Evolutionary conservation across 1,140 invertebrate species (phyloP).

Genomic region (Macrocentrus cingulum): DNA sequence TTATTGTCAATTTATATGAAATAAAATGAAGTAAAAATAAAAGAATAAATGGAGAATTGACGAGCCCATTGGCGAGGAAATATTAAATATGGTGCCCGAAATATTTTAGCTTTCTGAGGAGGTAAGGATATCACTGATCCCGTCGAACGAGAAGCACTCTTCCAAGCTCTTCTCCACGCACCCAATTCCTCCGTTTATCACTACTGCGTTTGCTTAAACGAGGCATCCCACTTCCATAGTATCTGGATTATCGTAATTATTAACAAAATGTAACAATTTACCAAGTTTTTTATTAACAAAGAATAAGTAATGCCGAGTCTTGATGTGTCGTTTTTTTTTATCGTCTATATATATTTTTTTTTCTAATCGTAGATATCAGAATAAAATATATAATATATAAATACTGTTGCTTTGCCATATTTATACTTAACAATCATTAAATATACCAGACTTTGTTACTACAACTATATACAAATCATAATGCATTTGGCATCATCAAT

Average conservation of each 20-base stretch:
- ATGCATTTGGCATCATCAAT: slow-evolving; percentile 7
- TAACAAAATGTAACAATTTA: slow-evolving; percentile 29
- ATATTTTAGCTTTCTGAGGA: slow-evolving; percentile 61
- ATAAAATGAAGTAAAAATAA: slow-evolving; percentile 1
- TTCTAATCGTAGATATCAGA: slow-evolving; percentile 19
- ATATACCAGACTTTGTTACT: too few relatives aligned
- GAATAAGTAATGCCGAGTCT: slow-evolving; percentile 20
- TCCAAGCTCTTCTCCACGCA: slow-evolving; percentile 51
- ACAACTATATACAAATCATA: slow-evolving; percentile 13
- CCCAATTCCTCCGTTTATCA: slow-evolving; percentile 50
- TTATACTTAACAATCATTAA: too few relatives aligned
- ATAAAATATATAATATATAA: not conserved
- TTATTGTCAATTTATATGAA: not conserved
- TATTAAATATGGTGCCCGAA: slow-evolving; percentile 56
- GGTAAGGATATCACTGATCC: slow-evolving; percentile 58
- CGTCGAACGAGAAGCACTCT: slow-evolving; percentile 50
- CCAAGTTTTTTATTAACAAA: slow-evolving; percentile 19
- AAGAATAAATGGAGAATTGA: slow-evolving; percentile 21
- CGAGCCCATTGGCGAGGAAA: slow-evolving; percentile 31
- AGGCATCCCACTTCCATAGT: slow-evolving; percentile 29
- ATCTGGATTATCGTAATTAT: slow-evolving; percentile 36
- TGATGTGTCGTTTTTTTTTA: slow-evolving; percentile 13
- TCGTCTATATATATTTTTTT: too few relatives aligned
- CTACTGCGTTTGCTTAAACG: slow-evolving; percentile 33
- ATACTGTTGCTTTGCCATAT: slow-evolving; percentile 3